These are phyloP conservation scores for Pipistrellus pygmaeus DNA, from an alignment of 2,797 vertebrate species.

Conservation along the genomic window DNA sequence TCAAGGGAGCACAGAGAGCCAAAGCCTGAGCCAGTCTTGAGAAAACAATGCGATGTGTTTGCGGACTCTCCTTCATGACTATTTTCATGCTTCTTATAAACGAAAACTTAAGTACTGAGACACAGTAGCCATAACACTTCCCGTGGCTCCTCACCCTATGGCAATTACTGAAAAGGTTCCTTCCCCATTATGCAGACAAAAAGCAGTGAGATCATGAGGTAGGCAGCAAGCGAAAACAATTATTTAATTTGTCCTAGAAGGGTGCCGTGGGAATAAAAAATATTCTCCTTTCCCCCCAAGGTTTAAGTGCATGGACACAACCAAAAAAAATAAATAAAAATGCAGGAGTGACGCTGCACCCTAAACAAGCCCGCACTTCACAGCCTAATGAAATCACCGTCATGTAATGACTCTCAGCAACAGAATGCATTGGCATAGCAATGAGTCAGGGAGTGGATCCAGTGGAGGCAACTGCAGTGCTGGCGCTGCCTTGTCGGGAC, in stretches of 20 bases:
- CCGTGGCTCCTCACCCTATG: slow-evolving; percentile 75
- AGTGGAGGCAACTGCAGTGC: slow-evolving; percentile 14
- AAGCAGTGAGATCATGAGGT: slow-evolving; percentile 69
- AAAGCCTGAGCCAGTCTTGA: neutral
- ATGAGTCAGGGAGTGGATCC: slow-evolving; percentile 67
- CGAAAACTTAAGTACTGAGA: slow-evolving; percentile 66
- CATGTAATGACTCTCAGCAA: slow-evolving; percentile 70
- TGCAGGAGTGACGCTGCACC: neutral
- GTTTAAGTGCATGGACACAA: slow-evolving; percentile 14
- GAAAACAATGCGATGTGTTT: neutral
- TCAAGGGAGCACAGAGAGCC: neutral
- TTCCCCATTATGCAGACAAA: slow-evolving; percentile 64
- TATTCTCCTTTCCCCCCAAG: neutral
- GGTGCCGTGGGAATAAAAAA: slow-evolving; percentile 67
- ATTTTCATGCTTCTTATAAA: slow-evolving; percentile 67
- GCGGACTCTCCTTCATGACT: neutral
- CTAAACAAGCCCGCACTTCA: neutral
- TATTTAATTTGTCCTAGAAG: slow-evolving; percentile 79
- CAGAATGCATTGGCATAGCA: slow-evolving; percentile 40
- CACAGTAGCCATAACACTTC: slow-evolving; percentile 66
- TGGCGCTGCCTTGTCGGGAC: neutral
- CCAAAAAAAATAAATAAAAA: neutral
- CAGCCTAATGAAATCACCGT: slow-evolving; percentile 69
- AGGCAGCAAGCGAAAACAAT: slow-evolving; percentile 68
- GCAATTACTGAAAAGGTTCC: slow-evolving; percentile 59